Evolutionary conservation across 2,113 vertebrate species (phyloP).

Genomic region (Hydropotes inermis): DNA sequence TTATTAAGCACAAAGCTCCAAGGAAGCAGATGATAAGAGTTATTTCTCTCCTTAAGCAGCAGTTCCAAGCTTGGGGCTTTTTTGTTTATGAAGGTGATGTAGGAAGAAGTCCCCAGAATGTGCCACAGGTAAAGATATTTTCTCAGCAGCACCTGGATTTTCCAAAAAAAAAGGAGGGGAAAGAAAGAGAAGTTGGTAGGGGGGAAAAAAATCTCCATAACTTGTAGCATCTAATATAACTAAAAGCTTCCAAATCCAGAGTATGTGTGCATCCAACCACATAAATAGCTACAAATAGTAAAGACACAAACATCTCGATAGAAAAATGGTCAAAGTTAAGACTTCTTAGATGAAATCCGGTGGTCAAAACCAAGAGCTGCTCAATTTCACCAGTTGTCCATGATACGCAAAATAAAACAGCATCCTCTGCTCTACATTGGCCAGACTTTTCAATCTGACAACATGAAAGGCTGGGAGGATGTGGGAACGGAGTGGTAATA

Average conservation of each 20-base stretch:
- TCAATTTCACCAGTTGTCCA: not conserved
- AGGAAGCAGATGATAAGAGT: not conserved
- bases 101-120: not conserved
- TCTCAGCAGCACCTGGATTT: not conserved
- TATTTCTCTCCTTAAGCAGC: not conserved
- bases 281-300: not conserved
- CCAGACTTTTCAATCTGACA: not conserved
- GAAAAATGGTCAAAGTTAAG: not conserved
- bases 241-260: not conserved
- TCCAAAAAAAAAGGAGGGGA: not conserved
- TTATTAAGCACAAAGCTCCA: not conserved
- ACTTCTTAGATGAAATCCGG: not conserved
- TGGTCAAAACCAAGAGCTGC: not conserved
- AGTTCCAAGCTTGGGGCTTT: not conserved
- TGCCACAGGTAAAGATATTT: not conserved
- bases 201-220: fast-evolving
- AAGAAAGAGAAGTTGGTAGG: not conserved
- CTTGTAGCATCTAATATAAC: not conserved
- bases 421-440: too few species aligned
- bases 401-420: not conserved
- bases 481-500: not conserved
- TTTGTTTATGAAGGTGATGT: not conserved
- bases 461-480: not conserved
- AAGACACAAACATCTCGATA: not conserved
- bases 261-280: not conserved